Percentiles rank a stretch among this genome's conserved stretches.
Evolutionary conservation across 2,888 invertebrate genomes (phyloP).

Genomic region (Pollenia amentaria): DNA sequence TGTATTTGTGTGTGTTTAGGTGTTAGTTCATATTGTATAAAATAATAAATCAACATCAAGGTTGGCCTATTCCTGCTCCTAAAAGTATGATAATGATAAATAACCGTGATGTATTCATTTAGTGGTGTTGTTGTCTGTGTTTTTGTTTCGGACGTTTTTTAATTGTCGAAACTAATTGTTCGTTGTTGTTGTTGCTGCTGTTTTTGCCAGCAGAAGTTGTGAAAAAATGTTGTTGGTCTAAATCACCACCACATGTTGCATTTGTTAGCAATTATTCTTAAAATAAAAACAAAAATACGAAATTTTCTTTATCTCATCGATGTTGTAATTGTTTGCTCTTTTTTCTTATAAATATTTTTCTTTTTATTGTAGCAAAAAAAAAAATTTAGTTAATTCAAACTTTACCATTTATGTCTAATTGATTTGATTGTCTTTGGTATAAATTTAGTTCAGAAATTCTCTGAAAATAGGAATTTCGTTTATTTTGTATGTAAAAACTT

Average conservation of each 20-base stretch:
- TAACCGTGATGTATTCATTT: slow-evolving; percentile 76
- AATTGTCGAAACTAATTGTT: slow-evolving; percentile 18
- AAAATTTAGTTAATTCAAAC: slow-evolving; percentile 43
- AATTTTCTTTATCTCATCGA: slow-evolving; percentile 53
- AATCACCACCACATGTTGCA: slow-evolving; percentile 71
- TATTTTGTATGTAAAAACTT: slow-evolving; percentile 38
- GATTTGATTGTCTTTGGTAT: slow-evolving; percentile 55
- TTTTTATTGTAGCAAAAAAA: neutral
- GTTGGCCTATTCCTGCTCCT: slow-evolving; percentile 78
- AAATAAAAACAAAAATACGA: slow-evolving; percentile 25
- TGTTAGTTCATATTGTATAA: slow-evolving; percentile 1
- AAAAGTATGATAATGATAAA: slow-evolving; percentile 74
- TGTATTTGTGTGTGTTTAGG: slow-evolving; percentile 10
- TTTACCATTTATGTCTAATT: slow-evolving; percentile 74
- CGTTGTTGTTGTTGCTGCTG: slow-evolving; percentile 6
- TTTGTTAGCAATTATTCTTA: slow-evolving; percentile 69
- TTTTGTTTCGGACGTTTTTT: neutral
- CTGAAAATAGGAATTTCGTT: slow-evolving; percentile 50
- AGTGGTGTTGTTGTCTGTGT: slow-evolving; percentile 6
- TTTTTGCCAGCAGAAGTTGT: slow-evolving; percentile 51
- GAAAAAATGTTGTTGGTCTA: slow-evolving; percentile 63
- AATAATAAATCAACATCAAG: slow-evolving; percentile 83
- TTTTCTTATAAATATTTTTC: neutral
- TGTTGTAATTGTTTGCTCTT: slow-evolving; percentile 57
- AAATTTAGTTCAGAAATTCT: slow-evolving; percentile 66